Base-by-base conservation (phyloP, 2,888 invertebrate species). In the Gryllus longicercus region DNA sequence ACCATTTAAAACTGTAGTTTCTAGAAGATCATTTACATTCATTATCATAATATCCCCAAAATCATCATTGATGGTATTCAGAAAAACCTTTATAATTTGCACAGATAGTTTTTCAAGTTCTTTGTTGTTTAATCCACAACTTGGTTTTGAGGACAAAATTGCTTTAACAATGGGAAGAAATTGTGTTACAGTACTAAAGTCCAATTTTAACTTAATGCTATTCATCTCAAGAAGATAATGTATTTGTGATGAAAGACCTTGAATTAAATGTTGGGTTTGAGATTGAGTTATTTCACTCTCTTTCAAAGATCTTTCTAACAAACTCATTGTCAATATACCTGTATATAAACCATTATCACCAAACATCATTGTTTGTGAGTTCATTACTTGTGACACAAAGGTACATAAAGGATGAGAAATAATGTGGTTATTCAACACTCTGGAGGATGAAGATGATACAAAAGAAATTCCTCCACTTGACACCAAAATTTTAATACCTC, bases 301-400 rank as follows among this genome's bases (percentile, higher is more conserved):
- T 12, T 63, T 78, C 51, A 81, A 76, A 11, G 79, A 63, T 16
- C 51, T 74, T 74, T 79, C 79, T 50, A 83, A 77, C 14, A 83
- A 75, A 63, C 38, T 51, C 3, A 78, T 79, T 14, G 77, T 77
- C 16, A 80, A 38, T 12, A 82, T 63, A 63, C 83, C 83, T 5
- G 79, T 80, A 51, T 79, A 82, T 2, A 82, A 79, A 16, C 83
- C 83, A 80, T 74, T 77, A 79, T 83, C 82, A n/a, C 77, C 25
- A 74, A 63, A 80, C 18, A 75, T 76, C 1, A 77, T 51, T 49
- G 79, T 50, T 51, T 83, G 83, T 50, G 80, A 80, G 50, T 81
- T 81, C 18, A 83, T 82, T 18, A 82, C 77, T 51, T 83, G 82
- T 14, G 79, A 38, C 14, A 83, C 79, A 2, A 79, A 81, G 10